Base-by-base conservation (phyloP, 1,140 invertebrate species). In the Caerostris darwini region DNA sequence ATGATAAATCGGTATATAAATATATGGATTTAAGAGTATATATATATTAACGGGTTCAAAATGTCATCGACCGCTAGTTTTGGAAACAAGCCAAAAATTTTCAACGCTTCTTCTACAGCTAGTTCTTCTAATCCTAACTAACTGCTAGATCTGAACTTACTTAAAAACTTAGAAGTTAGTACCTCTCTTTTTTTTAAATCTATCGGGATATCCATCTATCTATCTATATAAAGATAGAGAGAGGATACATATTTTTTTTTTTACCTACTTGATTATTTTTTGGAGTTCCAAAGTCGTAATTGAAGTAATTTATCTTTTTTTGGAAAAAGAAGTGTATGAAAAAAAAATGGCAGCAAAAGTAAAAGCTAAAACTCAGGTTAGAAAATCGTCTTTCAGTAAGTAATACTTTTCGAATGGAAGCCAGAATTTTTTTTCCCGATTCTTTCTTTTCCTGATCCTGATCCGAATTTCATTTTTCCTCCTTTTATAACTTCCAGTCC, bases 251-350 rank as follows among this genome's bases (percentile, higher is more conserved):
- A 58, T 19, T n/a, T 83, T 91, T 91, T 82, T 91, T 81, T 53
- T 53, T n/a, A 50, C 57, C 12, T 53, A 10, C 58, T 91, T 91
- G 90, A 91, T 91, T 91, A 91, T 91, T 91, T 91, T 91, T 91
- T 82, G 69, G 77, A 91, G 77, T 91, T 91, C 77, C 90, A 82
- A 82, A 91, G 90, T 82, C 77, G 90, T 91, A 91, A 91, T 91
- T 91, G 90, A 91, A 91, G 90, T 91, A 91, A 91, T 91, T 91
- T 91, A 91, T 91, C 90, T 91, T 91, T 91, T 88, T 59, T n/a
- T 17, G 19, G 71, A 58, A 82, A 61, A 91, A 82, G 71, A 91
- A 91, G 77, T 82, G 57, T 3, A n/a, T 19, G 57, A n/a, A 61
- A 17, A 91, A 90, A 81, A 81, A 83, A 59, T 61, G 57, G 69